Conservation (phyloP, 2,888 invertebrate genomes). For the Ecliptopera silaceata region DNA sequence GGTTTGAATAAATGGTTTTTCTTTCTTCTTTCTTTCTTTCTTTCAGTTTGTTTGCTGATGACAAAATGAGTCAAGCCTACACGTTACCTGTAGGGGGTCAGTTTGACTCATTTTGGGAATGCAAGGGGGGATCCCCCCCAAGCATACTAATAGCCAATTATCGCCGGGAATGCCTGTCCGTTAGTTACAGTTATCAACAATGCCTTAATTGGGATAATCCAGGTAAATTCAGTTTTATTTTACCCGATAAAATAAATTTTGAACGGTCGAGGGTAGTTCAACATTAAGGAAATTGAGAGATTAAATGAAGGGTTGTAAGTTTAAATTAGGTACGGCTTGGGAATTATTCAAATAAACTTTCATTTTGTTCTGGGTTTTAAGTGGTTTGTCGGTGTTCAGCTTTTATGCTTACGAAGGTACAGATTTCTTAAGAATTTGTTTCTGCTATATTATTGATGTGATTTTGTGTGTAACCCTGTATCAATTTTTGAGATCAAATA, state of each 20-base stretch:
- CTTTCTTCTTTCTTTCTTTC: too few relatives aligned
- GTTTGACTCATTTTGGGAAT: too few relatives aligned
- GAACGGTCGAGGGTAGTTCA: conserved; percentile 26
- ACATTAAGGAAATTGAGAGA: conserved; percentile 30
- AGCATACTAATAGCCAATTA: conserved; percentile 41
- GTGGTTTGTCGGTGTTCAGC: conserved; percentile 18
- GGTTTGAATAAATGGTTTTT: too few relatives aligned
- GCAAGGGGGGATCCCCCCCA: conserved; percentile 6
- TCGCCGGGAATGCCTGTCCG: conserved; percentile 22
- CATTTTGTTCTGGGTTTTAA: conserved; percentile 24
- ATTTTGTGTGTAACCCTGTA: too few relatives aligned
- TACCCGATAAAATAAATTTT: conserved; percentile 34
- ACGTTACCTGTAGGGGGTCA: too few relatives aligned
- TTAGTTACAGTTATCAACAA: conserved; percentile 36
- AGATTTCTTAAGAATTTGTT: background rate
- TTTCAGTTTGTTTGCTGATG: too few relatives aligned
- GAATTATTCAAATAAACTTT: conserved; percentile 29
- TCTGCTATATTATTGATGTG: background rate
- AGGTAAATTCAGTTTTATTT: conserved; percentile 36
- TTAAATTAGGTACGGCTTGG: conserved; percentile 27
- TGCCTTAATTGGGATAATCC: conserved; percentile 38
- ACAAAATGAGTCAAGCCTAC: too few relatives aligned
- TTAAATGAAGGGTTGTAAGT: conserved; percentile 25
- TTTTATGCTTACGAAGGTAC: conserved; percentile 19
- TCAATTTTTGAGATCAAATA: too few relatives aligned